A percentile compares a stretch with the other conserved stretches of the same genome.
Evolutionary conservation across 2,113 vertebrate species (phyloP).

Genomic region (Osmerus mordax): DNA sequence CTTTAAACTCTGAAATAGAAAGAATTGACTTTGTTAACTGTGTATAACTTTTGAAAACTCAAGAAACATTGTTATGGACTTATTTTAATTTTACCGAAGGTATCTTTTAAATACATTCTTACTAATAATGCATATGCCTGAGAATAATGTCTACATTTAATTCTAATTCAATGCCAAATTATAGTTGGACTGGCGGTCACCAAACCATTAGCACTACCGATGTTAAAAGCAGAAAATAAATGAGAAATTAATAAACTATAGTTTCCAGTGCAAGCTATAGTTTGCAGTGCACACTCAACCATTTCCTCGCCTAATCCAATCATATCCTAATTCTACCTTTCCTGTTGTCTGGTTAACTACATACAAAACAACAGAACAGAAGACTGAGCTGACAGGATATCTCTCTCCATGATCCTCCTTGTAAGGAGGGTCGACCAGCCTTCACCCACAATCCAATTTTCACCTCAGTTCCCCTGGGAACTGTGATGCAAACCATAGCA

Average conservation of each 20-base stretch:
- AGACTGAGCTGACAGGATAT: neutral
- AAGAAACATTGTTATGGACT: too few species aligned
- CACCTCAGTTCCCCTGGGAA: slow-evolving; percentile 8
- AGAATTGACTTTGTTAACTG: too few species aligned
- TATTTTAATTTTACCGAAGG: too few species aligned
- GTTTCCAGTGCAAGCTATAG: slow-evolving; percentile 6
- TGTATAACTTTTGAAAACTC: too few species aligned
- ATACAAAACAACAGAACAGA: neutral
- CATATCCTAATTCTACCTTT: slow-evolving; percentile 52
- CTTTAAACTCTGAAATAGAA: neutral
- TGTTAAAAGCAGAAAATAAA: slow-evolving; percentile 24
- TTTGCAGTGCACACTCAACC: slow-evolving; percentile 28
- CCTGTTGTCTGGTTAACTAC: neutral
- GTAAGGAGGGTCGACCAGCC: slow-evolving; percentile 17
- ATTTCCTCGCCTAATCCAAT: slow-evolving; percentile 63
- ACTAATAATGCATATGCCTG: too few species aligned
- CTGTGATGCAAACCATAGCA: neutral
- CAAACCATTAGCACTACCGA: neutral
- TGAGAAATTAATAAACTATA: too few species aligned
- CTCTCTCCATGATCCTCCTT: slow-evolving; percentile 20
- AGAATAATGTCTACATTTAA: too few species aligned
- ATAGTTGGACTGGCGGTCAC: neutral
- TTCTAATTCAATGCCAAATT: neutral
- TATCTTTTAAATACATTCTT: too few species aligned
- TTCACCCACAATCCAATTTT: slow-evolving; percentile 22